These are phyloP conservation scores for Neelides folsomi DNA, from an alignment of 2,888 invertebrate species.

Conservation along the genomic window DNA sequence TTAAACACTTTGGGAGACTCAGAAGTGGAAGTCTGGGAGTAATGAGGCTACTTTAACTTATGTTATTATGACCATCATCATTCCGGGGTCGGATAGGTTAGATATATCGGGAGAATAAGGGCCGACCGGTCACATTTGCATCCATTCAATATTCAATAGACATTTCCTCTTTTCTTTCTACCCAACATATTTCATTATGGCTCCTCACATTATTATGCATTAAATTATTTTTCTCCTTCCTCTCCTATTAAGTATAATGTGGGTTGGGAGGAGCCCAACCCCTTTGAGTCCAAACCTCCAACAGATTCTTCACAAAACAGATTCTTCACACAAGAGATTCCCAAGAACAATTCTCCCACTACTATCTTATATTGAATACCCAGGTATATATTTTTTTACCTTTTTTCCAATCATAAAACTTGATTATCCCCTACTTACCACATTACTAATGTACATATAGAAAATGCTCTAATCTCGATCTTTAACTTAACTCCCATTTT, in stretches of 20 bases:
- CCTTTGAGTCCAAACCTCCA: constrained; percentile 5
- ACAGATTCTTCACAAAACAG: neutral
- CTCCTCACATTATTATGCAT: constrained; percentile 12
- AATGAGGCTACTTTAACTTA: too few relatives aligned
- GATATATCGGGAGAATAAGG: neutral
- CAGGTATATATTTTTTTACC: constrained; percentile 2
- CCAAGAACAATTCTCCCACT: neutral
- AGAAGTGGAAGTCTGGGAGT: too few relatives aligned
- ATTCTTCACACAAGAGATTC: too few relatives aligned
- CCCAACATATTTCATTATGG: constrained; percentile 29
- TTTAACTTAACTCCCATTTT: too few relatives aligned
- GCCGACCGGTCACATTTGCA: constrained; percentile 22
- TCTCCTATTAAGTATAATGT: constrained; percentile 2
- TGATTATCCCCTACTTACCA: constrained; percentile 7
- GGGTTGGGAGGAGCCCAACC: neutral
- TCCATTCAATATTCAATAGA: constrained; percentile 30
- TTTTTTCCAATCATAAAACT: constrained; percentile 16
- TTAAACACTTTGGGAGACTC: constrained; percentile 9
- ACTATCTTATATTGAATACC: constrained; percentile 1
- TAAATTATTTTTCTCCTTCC: constrained; percentile 3
- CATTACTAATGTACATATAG: too few relatives aligned
- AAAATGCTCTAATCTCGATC: too few relatives aligned
- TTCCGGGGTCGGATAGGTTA: too few relatives aligned
- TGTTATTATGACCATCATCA: too few relatives aligned
- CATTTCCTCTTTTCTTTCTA: constrained; percentile 20